Evolutionary conservation across 2,797 vertebrate genomes (phyloP).

Genomic region (Eurystomus glaucurus): DNA sequence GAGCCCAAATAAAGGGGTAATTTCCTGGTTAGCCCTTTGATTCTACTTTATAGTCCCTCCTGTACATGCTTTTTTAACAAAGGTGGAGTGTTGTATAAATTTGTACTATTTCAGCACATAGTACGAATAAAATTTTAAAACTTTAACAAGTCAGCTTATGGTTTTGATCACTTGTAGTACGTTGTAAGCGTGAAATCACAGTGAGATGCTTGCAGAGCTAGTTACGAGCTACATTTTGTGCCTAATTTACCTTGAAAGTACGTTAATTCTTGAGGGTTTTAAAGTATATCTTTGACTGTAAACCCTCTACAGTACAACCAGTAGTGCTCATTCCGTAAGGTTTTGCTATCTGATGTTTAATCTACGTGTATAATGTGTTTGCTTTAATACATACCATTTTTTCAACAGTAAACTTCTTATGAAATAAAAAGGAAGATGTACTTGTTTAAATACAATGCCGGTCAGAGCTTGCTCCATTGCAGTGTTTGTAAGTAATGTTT

Average conservation of each 20-base stretch:
- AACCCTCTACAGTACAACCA: conserved; percentile 50
- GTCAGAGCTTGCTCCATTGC: conserved; percentile 16
- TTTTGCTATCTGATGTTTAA: conserved; percentile 80
- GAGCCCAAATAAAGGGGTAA: background rate
- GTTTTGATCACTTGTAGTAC: conserved; percentile 62
- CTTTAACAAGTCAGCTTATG: background rate
- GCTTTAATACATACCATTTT: conserved; percentile 81
- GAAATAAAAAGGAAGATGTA: conserved; percentile 79
- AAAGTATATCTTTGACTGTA: conserved; percentile 70
- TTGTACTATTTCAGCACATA: conserved; percentile 64
- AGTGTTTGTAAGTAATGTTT: background rate
- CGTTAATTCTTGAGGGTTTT: conserved; percentile 50
- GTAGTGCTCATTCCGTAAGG: conserved; percentile 52
- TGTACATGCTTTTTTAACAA: conserved; percentile 59
- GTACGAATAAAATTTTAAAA: conserved; percentile 17
- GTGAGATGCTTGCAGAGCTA: conserved; percentile 73
- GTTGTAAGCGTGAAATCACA: conserved; percentile 52
- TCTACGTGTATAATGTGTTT: conserved; percentile 75
- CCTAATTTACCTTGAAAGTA: conserved; percentile 62
- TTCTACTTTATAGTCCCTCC: conserved; percentile 30
- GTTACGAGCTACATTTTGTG: conserved; percentile 64
- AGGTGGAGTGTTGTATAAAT: conserved; percentile 26
- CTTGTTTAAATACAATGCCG: conserved; percentile 80
- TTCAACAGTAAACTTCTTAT: conserved; percentile 80
- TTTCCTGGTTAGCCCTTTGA: conserved; percentile 16